phyloP scores from a whole-genome alignment of 2,797 vertebrate genomes.

The Buceros bicornis region DNA sequence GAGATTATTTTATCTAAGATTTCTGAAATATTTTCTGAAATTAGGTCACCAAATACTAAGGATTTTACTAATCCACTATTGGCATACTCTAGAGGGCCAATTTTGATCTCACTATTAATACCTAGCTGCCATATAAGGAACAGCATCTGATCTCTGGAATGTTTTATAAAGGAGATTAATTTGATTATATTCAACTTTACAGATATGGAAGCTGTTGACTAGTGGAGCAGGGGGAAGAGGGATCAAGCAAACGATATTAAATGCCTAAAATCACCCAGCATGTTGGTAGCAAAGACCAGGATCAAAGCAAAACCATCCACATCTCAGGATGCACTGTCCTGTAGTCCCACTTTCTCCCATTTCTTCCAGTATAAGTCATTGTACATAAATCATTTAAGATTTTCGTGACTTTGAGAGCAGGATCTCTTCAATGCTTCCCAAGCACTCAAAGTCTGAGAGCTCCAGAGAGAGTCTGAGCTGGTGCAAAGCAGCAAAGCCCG shows the following conservation, averaged over 20 bases:
- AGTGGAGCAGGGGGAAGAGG: not conserved
- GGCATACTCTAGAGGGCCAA: not conserved
- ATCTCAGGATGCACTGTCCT: not conserved
- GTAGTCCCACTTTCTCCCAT: not conserved
- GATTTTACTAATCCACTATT: constrained; percentile 25
- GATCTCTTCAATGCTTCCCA: not conserved
- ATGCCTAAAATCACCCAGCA: not conserved
- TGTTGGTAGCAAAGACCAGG: not conserved
- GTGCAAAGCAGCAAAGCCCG: not conserved
- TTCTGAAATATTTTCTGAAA: constrained; percentile 39
- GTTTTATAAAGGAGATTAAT: constrained; percentile 1
- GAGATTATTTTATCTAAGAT: constrained; percentile 2
- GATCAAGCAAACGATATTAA: not conserved
- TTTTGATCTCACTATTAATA: constrained; percentile 22
- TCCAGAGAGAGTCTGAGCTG: not conserved
- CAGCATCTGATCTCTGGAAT: not conserved
- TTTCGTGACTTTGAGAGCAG: not conserved
- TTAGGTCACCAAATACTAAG: constrained; percentile 21
- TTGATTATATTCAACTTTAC: not conserved
- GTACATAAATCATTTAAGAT: not conserved
- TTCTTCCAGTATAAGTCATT: not conserved
- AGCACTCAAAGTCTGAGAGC: not conserved
- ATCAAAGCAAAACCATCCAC: not conserved
- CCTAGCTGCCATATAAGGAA: not conserved
- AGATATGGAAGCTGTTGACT: not conserved